Percentiles rank a stretch among this genome's conserved stretches.
Evolutionary conservation across 1,140 invertebrate genomes (phyloP).

Genomic region (Cephus cinctus): DNA sequence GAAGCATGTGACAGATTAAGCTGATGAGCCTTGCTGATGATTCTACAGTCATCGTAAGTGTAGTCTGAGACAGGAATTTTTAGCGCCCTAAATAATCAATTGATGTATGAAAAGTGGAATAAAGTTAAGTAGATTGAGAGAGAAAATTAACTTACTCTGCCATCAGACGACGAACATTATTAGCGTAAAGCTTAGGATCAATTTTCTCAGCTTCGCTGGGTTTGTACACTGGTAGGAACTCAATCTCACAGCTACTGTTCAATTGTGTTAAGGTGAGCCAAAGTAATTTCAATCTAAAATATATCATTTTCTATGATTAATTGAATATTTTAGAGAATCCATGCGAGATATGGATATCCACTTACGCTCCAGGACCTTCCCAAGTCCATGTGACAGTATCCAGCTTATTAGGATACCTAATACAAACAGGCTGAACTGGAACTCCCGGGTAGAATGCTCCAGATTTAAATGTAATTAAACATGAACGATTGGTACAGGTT

Average conservation of each 20-base stretch:
- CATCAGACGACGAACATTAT: slow-evolving; percentile 89
- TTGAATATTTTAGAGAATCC: neutral
- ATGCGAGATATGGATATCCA: slow-evolving; percentile 27
- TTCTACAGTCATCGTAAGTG: slow-evolving; percentile 87
- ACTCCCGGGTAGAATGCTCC: slow-evolving; percentile 92
- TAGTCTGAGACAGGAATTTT: slow-evolving; percentile 86
- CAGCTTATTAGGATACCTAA: slow-evolving; percentile 87
- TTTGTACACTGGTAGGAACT: slow-evolving; percentile 90
- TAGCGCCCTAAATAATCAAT: slow-evolving; percentile 74
- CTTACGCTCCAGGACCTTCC: slow-evolving; percentile 94
- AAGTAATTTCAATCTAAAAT: slow-evolving; percentile 75
- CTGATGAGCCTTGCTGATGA: slow-evolving; percentile 79
- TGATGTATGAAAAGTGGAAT: slow-evolving; percentile 15
- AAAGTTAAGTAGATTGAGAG: neutral
- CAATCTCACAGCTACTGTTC: slow-evolving; percentile 87
- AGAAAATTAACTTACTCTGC: slow-evolving; percentile 71
- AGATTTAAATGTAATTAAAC: slow-evolving; percentile 93
- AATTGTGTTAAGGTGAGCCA: slow-evolving; percentile 92
- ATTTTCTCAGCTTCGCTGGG: slow-evolving; percentile 84
- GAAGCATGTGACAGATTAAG: slow-evolving; percentile 75
- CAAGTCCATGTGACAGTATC: slow-evolving; percentile 97
- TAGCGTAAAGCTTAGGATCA: slow-evolving; percentile 87
- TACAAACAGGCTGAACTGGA: slow-evolving; percentile 90
- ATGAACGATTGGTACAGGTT: slow-evolving; percentile 91
- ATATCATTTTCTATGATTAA: no score